A percentile compares a stretch with the other conserved stretches of the same genome.
Evolutionary conservation across 2,113 vertebrate genomes (phyloP).

Genomic region (Sprattus sprattus): DNA sequence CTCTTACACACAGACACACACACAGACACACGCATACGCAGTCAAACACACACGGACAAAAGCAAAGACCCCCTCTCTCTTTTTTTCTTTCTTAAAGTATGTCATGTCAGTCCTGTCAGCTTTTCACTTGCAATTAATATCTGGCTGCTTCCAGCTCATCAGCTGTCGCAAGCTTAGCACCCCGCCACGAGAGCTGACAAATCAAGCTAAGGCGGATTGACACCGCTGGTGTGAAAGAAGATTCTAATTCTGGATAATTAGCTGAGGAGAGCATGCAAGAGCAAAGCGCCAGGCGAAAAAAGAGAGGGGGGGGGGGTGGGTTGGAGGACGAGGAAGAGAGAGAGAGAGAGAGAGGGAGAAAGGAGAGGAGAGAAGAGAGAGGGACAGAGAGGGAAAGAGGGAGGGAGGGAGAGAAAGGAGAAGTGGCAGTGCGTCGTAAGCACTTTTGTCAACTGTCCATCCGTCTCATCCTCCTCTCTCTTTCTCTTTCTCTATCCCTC

Average conservation of each 20-base stretch:
- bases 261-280: constrained; percentile 71
- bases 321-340: neutral
- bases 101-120: constrained; percentile 69
- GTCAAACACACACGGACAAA: neutral
- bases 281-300: constrained; percentile 37
- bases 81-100: constrained; percentile 14
- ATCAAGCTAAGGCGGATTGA: constrained; percentile 75
- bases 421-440: constrained; percentile 63
- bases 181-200: constrained; percentile 70
- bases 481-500: constrained; percentile 28
- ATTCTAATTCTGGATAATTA: constrained; percentile 82
- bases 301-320: constrained; percentile 26
- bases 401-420: constrained; percentile 53
- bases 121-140: constrained; percentile 79
- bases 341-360: constrained; percentile 45
- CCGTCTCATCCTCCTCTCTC: constrained; percentile 30
- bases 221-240: constrained; percentile 80
- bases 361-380: constrained; percentile 46
- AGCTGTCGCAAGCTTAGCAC: constrained; percentile 77
- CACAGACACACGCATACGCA: neutral
- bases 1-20: neutral
- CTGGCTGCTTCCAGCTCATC: constrained; percentile 68
- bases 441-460: constrained; percentile 64
- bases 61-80: neutral
- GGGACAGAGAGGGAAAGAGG: neutral